Conservation (phyloP, 2,797 vertebrate genomes). For the Pangasius sanitwongsei region DNA sequence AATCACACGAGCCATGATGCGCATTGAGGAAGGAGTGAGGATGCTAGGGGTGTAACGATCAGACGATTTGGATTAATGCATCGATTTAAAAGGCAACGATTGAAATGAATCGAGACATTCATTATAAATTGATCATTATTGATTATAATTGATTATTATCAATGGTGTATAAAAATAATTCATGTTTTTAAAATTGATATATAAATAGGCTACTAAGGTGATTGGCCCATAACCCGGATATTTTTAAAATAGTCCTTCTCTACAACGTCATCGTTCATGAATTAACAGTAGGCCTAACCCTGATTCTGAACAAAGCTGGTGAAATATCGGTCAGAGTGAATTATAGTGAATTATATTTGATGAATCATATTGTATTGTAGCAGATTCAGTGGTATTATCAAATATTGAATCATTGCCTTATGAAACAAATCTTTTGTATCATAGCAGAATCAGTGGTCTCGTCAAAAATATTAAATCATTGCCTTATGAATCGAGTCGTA, state of each 20-base stretch:
- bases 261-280: not conserved
- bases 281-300: not conserved
- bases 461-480: not conserved
- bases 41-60: not conserved
- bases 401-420: not conserved
- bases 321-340: not conserved
- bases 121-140: not conserved
- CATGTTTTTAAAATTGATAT: not conserved
- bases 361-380: not conserved
- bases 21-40: slow-evolving; percentile 19
- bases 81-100: not conserved
- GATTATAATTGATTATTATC: not conserved
- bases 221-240: not conserved
- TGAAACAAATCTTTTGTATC: not conserved
- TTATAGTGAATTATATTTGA: not conserved
- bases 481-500: not conserved
- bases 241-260: not conserved
- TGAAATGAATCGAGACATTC: not conserved
- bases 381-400: not conserved
- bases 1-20: slow-evolving; percentile 21
- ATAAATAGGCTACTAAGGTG: not conserved
- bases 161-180: not conserved
- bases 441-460: no score
- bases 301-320: not conserved
- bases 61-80: not conserved